These are phyloP conservation scores for Netelia melanura DNA, from an alignment of 2,888 invertebrate species.

Conservation along the genomic window DNA sequence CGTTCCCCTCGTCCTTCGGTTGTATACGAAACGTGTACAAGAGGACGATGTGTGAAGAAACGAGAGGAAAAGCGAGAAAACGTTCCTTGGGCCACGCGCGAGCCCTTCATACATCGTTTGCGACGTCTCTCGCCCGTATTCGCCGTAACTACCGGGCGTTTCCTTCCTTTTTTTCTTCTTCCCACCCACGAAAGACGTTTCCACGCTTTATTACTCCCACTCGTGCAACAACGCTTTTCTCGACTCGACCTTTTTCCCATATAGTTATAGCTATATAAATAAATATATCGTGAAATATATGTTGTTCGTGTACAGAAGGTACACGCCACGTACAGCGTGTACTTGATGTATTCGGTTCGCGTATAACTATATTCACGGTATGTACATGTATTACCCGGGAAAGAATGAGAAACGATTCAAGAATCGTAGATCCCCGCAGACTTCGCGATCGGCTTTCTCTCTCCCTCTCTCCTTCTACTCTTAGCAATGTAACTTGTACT, in stretches of 20 bases:
- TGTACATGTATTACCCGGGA: neutral
- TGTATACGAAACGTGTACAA: constrained; percentile 33
- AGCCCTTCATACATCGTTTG: constrained; percentile 69
- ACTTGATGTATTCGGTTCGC: constrained; percentile 24
- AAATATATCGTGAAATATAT: constrained; percentile 4
- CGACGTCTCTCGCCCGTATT: constrained; percentile 39
- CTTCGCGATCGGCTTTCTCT: constrained; percentile 37
- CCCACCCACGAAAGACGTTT: constrained; percentile 56
- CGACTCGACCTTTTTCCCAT: constrained; percentile 34
- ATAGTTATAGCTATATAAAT: neutral
- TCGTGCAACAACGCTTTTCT: constrained; percentile 60
- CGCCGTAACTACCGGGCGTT: constrained; percentile 59
- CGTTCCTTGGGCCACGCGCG: constrained; percentile 58
- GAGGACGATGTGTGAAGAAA: neutral
- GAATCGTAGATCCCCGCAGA: constrained; percentile 51
- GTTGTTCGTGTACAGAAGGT: neutral
- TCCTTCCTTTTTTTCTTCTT: constrained; percentile 65
- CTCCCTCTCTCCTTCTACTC: constrained; percentile 16
- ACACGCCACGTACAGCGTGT: constrained; percentile 31
- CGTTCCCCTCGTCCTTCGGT: neutral
- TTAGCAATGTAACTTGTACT: constrained; percentile 9
- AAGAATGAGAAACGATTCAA: constrained; percentile 28
- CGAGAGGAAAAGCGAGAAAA: constrained; percentile 35
- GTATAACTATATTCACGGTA: neutral
- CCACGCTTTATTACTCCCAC: constrained; percentile 68